Percentiles rank a stretch among this genome's conserved stretches.
Conservation (phyloP, 2,888 invertebrate genomes). For the Galeruca laticollis region DNA sequence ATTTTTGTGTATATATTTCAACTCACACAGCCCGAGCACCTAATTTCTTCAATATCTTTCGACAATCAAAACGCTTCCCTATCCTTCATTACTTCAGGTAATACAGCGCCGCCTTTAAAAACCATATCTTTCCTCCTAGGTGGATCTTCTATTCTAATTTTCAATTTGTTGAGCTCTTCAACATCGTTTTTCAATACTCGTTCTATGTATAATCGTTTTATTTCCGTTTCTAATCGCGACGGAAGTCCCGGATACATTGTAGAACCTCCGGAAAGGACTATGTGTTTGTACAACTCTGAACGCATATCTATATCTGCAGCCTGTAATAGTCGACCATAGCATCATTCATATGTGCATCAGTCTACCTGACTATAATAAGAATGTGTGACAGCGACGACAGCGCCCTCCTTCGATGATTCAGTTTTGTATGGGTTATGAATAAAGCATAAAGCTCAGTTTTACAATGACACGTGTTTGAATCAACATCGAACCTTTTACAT, state of each 20-base stretch:
- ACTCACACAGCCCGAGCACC: constrained; percentile 65
- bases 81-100: constrained; percentile 98
- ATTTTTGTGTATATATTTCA: not conserved
- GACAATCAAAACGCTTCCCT: constrained; percentile 97
- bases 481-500: too few species aligned
- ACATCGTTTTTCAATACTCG: constrained; percentile 95
- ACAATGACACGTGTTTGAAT: too few species aligned
- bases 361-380: too few species aligned
- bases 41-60: constrained; percentile 76
- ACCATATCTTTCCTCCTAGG: constrained; percentile 99
- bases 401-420: too few species aligned
- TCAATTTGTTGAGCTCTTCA: constrained; percentile 96
- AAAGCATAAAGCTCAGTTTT: too few species aligned
- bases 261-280: constrained; percentile 97
- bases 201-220: constrained; percentile 97
- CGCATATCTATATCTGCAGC: constrained; percentile 96
- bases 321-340: too few species aligned
- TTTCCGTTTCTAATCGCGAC: constrained; percentile 95
- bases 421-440: too few species aligned
- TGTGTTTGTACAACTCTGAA: constrained; percentile 97
- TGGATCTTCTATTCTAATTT: constrained; percentile 98
- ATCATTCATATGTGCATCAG: too few species aligned
- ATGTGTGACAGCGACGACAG: too few species aligned
- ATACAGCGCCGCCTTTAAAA: constrained; percentile 97
- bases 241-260: constrained; percentile 99